Base-by-base conservation (phyloP, 2,113 vertebrate species). In the Piaya cayana region DNA sequence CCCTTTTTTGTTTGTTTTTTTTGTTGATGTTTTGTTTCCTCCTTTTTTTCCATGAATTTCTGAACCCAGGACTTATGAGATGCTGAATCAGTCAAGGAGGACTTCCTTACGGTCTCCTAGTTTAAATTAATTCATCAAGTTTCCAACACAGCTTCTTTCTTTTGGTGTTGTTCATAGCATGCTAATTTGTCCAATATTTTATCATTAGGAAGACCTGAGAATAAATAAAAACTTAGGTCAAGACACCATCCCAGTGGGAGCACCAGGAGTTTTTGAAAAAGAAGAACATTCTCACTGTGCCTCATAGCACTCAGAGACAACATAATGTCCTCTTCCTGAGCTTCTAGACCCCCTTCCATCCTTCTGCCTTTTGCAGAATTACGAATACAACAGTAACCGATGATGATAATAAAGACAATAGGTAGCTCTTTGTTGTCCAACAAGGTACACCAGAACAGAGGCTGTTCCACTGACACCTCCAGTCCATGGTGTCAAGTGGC, bases 1-100 rank as follows among this genome's bases (percentile, higher is more conserved):
- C 50, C 79, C 91, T 88, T 82, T 32, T 50, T 85, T 91, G 18
- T 47, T 86, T 93, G n/a, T n/a, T n/a, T n/a, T n/a, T n/a, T n/a
- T n/a, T n/a, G n/a, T n/a, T n/a, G n/a, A n/a, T n/a, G n/a, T 47
- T 47, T 47, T 47, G 19, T 47, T 47, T 92, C 26, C 22, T 80
- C 75, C 3, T 11, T 68, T 15, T n/a, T 83, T 80, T 42, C 30
- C 52, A 22, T 45, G 16, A 3, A 3, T 74, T 84, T 86, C n/a
- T 92, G 62, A 81, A 56, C 39, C 15, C 37, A 34, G 10, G 25
- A 60, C 21, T 65, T n/a, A 15, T 19, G 43, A 88, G 91, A 79
- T 82, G 42, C 70, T 84, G 52, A 42, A 64, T 86, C 23, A 45
- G 84, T 56, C 82, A 84, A 92, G 30, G 21, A 53, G 17, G 53